These are phyloP conservation scores for Brachylomia viminalis DNA, from an alignment of 2,888 invertebrate genomes.

Conservation along the genomic window DNA sequence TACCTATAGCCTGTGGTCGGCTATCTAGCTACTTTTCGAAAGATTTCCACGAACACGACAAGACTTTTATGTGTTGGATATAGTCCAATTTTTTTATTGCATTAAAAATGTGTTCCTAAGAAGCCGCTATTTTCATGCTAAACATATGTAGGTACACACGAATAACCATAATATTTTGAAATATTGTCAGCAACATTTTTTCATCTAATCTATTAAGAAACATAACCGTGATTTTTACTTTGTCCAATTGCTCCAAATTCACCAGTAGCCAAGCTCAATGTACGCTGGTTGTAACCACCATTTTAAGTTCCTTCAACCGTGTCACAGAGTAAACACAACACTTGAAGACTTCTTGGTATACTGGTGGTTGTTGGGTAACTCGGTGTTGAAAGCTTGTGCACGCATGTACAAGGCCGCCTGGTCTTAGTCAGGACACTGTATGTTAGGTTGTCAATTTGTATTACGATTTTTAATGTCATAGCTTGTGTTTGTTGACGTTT, in stretches of 20 bases:
- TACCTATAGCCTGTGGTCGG: not conserved
- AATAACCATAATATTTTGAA: not conserved
- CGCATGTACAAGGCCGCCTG: constrained; percentile 80
- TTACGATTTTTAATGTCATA: constrained; percentile 64
- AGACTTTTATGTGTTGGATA: too few relatives aligned
- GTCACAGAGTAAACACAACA: constrained; percentile 15
- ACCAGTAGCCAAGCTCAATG: constrained; percentile 61
- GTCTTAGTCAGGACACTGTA: constrained; percentile 80
- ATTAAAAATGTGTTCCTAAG: too few relatives aligned
- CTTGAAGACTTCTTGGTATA: constrained; percentile 52
- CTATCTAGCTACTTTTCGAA: not conserved
- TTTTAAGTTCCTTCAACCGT: constrained; percentile 54
- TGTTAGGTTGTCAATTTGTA: constrained; percentile 65
- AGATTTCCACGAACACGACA: fast-evolving
- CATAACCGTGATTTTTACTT: constrained; percentile 8
- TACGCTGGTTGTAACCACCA: constrained; percentile 63
- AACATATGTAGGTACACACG: too few relatives aligned
- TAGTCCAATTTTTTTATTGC: not conserved
- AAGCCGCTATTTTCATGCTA: not conserved
- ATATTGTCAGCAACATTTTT: not conserved
- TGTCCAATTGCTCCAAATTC: constrained; percentile 56
- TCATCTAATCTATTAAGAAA: constrained; percentile 18
- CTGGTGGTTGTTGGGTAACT: constrained; percentile 77
- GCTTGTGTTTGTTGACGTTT: constrained; percentile 34
- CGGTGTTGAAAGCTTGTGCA: constrained; percentile 81